Percentiles rank a stretch among this genome's conserved stretches.
Conservation (phyloP, 2,888 invertebrate species). For the Phalera bucephala region DNA sequence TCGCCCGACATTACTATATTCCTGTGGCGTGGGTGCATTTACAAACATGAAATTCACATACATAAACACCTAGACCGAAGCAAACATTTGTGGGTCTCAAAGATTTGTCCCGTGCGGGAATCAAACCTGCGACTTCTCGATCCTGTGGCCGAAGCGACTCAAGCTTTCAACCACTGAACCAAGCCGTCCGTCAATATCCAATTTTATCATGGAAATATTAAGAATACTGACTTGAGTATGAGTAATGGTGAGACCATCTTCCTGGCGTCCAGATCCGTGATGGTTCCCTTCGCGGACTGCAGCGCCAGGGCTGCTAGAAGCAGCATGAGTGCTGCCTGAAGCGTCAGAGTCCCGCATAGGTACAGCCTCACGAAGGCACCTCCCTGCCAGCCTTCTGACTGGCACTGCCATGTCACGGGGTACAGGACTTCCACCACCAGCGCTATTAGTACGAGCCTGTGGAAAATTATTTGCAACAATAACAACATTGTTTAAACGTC, state of each 20-base stretch:
- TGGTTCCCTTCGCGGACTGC: conserved; percentile 90
- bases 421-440: conserved; percentile 85
- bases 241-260: conserved; percentile 88
- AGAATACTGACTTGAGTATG: conserved; percentile 85
- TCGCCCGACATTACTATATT: too few relatives aligned
- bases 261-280: conserved; percentile 88
- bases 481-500: too few relatives aligned
- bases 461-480: conserved; percentile 11
- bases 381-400: conserved; percentile 86
- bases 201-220: neutral
- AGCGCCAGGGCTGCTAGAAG: conserved; percentile 86
- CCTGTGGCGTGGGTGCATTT: too few relatives aligned
- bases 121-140: too few relatives aligned
- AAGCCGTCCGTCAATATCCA: too few relatives aligned
- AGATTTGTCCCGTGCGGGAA: too few relatives aligned
- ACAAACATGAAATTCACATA: too few relatives aligned
- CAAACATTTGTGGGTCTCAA: too few relatives aligned
- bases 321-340: conserved; percentile 85
- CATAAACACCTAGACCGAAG: too few relatives aligned
- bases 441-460: conserved; percentile 86
- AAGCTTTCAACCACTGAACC: too few relatives aligned
- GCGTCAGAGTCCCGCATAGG: conserved; percentile 86
- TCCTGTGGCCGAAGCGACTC: too few relatives aligned
- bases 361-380: conserved; percentile 88
- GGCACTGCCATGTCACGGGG: conserved; percentile 87